These are phyloP conservation scores for Dromas ardeola DNA, from an alignment of 2,113 vertebrate species.

Conservation along the genomic window DNA sequence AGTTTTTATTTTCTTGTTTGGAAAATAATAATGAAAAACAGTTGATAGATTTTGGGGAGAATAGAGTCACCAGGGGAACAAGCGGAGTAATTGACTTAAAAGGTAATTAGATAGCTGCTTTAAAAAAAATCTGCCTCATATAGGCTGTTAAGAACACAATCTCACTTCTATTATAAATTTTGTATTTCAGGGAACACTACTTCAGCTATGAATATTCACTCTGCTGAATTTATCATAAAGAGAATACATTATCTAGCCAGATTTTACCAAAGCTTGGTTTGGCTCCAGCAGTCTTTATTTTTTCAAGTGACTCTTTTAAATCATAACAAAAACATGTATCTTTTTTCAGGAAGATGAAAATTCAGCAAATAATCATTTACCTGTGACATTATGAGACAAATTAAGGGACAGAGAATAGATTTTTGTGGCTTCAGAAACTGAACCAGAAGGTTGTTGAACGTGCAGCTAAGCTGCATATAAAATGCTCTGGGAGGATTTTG, in stretches of 20 bases:
- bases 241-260: slow-evolving; percentile 13
- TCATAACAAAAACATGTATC: background rate
- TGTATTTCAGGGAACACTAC: background rate
- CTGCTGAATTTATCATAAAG: background rate
- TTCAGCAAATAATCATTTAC: background rate
- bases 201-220: slow-evolving; percentile 31
- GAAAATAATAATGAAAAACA: background rate
- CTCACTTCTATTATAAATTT: slow-evolving; percentile 5
- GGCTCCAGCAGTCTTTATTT: background rate
- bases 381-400: background rate
- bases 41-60: background rate
- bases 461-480: background rate
- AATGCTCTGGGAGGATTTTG: background rate
- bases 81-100: background rate
- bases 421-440: background rate
- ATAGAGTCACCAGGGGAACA: background rate
- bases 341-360: background rate
- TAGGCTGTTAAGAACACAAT: background rate
- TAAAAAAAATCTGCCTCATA: background rate
- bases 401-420: background rate
- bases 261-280: slow-evolving; percentile 1
- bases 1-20: background rate
- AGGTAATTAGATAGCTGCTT: background rate
- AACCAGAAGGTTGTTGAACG: background rate
- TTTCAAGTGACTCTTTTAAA: background rate